phyloP scores from a whole-genome alignment of 2,113 vertebrate genomes.

The Sakesphorus luctuosus region DNA sequence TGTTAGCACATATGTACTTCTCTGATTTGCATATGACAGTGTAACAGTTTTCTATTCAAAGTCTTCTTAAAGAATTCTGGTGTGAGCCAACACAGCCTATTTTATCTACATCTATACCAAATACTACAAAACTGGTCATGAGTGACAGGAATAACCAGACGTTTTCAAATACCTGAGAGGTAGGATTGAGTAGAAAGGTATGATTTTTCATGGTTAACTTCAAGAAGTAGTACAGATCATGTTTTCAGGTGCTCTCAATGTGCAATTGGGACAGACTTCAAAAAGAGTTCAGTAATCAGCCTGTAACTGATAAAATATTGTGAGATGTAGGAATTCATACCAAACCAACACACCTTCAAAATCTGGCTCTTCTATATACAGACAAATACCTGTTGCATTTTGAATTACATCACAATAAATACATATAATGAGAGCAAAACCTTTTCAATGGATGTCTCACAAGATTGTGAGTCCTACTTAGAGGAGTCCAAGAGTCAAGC shows the following conservation, averaged over 20 bases:
- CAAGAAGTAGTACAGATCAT: background rate
- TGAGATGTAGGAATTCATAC: background rate
- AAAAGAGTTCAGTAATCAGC: background rate
- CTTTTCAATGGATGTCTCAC: slow-evolving; percentile 6
- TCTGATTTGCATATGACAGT: background rate
- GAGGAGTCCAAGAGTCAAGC: slow-evolving; percentile 52
- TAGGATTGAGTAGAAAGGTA: background rate
- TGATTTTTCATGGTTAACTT: background rate
- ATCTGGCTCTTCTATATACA: background rate
- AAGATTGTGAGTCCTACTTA: background rate
- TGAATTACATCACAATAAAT: background rate
- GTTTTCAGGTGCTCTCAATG: background rate
- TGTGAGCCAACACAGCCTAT: background rate
- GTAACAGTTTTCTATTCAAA: background rate
- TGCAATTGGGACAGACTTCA: background rate
- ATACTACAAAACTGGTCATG: background rate
- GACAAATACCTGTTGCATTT: background rate
- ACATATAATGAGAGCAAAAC: background rate
- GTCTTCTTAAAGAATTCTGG: background rate
- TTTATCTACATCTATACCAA: background rate
- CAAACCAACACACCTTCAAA: background rate
- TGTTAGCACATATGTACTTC: background rate
- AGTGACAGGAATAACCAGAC: background rate
- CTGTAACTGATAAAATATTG: background rate
- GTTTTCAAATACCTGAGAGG: background rate